Percentiles rank a stretch among this genome's conserved stretches.
Evolutionary conservation across 1,140 invertebrate species (phyloP).

Genomic region (Halyomorpha halys): DNA sequence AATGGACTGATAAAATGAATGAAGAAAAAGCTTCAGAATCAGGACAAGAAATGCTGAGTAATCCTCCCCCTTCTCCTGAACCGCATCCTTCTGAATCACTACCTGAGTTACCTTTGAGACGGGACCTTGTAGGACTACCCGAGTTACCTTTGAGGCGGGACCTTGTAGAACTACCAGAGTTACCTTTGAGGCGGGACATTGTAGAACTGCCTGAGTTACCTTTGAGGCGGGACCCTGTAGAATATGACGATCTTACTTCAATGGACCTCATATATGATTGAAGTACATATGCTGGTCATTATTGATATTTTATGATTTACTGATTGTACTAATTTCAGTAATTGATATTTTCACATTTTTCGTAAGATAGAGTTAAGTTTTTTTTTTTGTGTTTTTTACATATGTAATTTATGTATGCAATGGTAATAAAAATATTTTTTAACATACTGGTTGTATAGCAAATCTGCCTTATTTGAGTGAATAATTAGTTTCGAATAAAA

Average conservation of each 20-base stretch:
- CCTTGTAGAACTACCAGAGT: slow-evolving; percentile 9
- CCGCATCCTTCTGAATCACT: slow-evolving; percentile 3
- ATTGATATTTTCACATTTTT: no score
- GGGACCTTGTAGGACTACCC: slow-evolving; percentile 16
- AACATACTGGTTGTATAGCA: no score
- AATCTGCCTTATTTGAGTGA: no score
- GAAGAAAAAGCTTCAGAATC: slow-evolving; percentile 2
- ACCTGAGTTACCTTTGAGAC: slow-evolving; percentile 13
- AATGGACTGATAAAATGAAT: not conserved
- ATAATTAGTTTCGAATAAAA: no score
- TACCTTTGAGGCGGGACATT: slow-evolving; percentile 10
- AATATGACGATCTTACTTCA: not conserved
- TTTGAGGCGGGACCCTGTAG: slow-evolving; percentile 6
- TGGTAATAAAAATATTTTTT: no score
- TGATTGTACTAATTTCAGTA: no score
- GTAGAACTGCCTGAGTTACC: slow-evolving; percentile 13
- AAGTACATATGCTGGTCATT: not conserved
- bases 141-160: slow-evolving; percentile 12
- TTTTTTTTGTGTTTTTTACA: no score
- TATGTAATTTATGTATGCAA: no score
- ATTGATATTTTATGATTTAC: no score
- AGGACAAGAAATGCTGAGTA: slow-evolving; percentile 11
- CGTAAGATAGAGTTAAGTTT: no score
- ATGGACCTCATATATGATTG: slow-evolving; percentile 12
- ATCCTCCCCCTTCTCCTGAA: slow-evolving; percentile 23